Evolutionary conservation across 2,888 invertebrate species (phyloP).

Genomic region (Schizaphis graminum): DNA sequence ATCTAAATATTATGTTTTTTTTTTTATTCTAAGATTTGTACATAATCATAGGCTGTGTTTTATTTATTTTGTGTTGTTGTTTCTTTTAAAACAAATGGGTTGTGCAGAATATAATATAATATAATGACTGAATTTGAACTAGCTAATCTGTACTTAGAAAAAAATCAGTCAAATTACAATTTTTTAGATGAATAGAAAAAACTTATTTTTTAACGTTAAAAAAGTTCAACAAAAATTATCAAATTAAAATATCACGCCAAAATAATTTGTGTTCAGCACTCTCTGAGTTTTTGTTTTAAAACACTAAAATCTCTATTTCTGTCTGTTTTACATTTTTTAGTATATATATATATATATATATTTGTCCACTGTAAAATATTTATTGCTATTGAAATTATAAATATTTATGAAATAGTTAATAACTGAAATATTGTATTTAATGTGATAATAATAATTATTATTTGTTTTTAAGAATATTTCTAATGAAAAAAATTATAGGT

Average conservation of each 20-base stretch:
- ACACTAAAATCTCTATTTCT: constrained; percentile 17
- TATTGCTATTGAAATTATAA: constrained; percentile 56
- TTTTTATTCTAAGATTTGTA: constrained; percentile 10
- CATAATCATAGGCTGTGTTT: constrained; percentile 55
- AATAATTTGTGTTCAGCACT: not conserved
- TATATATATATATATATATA: not conserved
- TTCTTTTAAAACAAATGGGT: constrained; percentile 32
- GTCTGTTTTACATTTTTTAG: constrained; percentile 50
- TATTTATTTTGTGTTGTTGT: constrained; percentile 47
- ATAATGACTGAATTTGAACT: not conserved
- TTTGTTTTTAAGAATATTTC: constrained; percentile 16
- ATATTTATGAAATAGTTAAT: constrained; percentile 54
- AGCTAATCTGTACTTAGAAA: constrained; percentile 41
- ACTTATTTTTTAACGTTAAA: not conserved
- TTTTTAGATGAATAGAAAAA: not conserved
- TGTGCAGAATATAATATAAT: constrained; percentile 19
- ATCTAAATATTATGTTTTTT: not conserved
- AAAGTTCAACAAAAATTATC: not conserved
- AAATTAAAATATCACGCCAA: not conserved
- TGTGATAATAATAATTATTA: constrained; percentile 30
- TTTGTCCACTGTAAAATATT: constrained; percentile 44
- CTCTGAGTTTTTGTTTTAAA: not conserved
- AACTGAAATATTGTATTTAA: constrained; percentile 35
- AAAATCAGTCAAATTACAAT: not conserved
- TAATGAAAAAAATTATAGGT: not conserved